These are phyloP conservation scores for Auanema freiburgensis DNA, from an alignment of 2,888 invertebrate genomes.

Conservation along the genomic window DNA sequence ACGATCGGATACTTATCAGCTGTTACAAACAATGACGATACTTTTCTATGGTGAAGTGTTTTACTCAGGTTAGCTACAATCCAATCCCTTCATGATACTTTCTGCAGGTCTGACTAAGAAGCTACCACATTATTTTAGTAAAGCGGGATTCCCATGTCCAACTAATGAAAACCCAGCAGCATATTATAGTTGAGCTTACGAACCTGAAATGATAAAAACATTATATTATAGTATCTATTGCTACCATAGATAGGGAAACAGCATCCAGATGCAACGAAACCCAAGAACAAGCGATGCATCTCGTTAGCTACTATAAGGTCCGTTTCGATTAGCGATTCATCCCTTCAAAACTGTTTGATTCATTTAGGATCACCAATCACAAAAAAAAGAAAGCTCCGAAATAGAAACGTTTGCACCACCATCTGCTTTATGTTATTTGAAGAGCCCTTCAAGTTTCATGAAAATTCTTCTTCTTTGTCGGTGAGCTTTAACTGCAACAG, in stretches of 20 bases:
- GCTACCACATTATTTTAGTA: constrained; percentile 90
- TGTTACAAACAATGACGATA: constrained; percentile 86
- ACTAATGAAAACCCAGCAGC: constrained; percentile 95
- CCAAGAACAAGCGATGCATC: constrained; percentile 69
- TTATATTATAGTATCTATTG: constrained; percentile 73
- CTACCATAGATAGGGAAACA: constrained; percentile 79
- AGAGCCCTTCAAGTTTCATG: no score
- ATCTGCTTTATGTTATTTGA: no score
- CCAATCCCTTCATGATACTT: constrained; percentile 63
- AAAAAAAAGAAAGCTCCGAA: no score
- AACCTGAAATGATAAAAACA: not conserved
- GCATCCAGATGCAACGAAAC: constrained; percentile 89
- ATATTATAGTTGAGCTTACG: constrained; percentile 78
- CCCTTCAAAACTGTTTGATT: no score
- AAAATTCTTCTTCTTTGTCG: no score
- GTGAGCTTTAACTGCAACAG: no score
- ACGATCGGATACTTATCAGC: constrained; percentile 89
- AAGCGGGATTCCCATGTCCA: constrained; percentile 93
- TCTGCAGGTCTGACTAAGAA: constrained; percentile 83
- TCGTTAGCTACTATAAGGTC: constrained; percentile 30
- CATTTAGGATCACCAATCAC: no score
- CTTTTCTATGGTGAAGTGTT: constrained; percentile 82
- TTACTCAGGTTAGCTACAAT: constrained; percentile 64
- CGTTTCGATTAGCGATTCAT: no score
- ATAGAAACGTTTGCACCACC: no score